These are phyloP conservation scores for Geodia barretti DNA, from an alignment of 37 sponge, comb jelly and placozoan species.

Conservation along the genomic window DNA sequence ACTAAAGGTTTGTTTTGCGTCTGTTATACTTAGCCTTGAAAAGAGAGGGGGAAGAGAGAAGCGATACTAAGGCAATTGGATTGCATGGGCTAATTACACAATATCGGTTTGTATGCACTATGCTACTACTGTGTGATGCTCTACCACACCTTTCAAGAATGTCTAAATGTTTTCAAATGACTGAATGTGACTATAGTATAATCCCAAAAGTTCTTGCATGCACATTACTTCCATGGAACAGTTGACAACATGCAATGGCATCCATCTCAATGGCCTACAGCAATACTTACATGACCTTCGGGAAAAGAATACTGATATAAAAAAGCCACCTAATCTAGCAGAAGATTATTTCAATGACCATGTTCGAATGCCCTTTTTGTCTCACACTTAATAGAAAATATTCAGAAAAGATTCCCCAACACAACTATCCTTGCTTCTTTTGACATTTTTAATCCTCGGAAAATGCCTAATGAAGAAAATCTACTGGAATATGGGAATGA, in stretches of 20 bases:
- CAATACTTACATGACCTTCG: neutral
- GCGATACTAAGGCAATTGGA: conserved; percentile 45
- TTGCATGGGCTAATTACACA: conserved; percentile 9
- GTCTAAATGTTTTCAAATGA: conserved; percentile 4
- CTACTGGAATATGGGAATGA: neutral
- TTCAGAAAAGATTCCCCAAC: conserved; percentile 12
- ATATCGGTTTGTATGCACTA: conserved; percentile 40
- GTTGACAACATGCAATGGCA: conserved; percentile 4
- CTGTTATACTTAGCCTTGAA: conserved; percentile 40
- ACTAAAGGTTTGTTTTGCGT: conserved; percentile 15
- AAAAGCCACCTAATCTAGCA: conserved; percentile 23
- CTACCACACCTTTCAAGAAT: conserved; percentile 30
- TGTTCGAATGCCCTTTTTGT: neutral
- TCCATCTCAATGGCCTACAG: neutral
- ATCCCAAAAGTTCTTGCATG: neutral
- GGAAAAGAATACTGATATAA: conserved; percentile 3
- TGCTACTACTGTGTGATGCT: conserved; percentile 37
- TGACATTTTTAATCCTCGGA: conserved; percentile 9
- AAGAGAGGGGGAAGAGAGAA: conserved; percentile 23
- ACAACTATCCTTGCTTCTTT: conserved; percentile 13
- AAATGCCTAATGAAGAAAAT: neutral
- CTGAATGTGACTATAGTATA: neutral
- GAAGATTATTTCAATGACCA: conserved; percentile 6
- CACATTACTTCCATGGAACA: conserved; percentile 10
- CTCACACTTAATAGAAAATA: neutral